Percentiles rank a stretch among this genome's conserved stretches.
These are phyloP conservation scores for Pomacea maculata DNA, from an alignment of 1,140 invertebrate genomes.

Conservation along the genomic window DNA sequence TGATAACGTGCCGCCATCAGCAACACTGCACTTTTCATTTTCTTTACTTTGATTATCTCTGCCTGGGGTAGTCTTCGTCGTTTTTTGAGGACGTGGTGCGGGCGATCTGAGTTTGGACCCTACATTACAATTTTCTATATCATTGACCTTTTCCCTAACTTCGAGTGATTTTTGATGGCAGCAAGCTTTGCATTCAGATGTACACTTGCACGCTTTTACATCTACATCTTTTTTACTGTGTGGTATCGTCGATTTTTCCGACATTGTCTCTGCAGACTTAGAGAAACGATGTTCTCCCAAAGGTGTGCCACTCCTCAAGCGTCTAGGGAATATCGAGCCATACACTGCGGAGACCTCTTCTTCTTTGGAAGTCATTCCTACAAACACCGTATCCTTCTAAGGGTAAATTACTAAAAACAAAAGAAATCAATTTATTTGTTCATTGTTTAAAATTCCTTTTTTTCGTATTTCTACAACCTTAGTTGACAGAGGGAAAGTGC, in stretches of 20 bases:
- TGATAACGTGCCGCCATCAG: too few species aligned
- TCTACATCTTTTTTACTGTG: too few species aligned
- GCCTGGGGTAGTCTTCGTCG: too few species aligned
- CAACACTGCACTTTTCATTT: too few species aligned
- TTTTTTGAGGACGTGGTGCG: too few species aligned
- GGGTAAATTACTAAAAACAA: not conserved
- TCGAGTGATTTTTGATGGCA: not conserved
- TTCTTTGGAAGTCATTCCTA: constrained; percentile 7
- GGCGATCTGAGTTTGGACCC: not conserved
- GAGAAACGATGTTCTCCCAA: constrained; percentile 6
- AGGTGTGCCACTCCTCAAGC: constrained; percentile 19
- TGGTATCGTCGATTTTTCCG: too few species aligned
- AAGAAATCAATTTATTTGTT: not conserved
- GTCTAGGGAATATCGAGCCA: constrained; percentile 3
- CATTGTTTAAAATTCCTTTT: not conserved
- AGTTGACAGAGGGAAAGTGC: too few species aligned
- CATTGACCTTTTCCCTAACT: not conserved
- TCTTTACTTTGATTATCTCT: too few species aligned
- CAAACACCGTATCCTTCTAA: not conserved
- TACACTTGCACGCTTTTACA: not conserved
- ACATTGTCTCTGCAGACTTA: not conserved
- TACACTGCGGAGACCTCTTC: constrained; percentile 1
- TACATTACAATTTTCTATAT: not conserved
- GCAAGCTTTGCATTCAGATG: not conserved
- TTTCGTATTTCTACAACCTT: not conserved